Base-by-base conservation (phyloP, 2,113 vertebrate species). In the Cryptomyrus ogoouensis region DNA sequence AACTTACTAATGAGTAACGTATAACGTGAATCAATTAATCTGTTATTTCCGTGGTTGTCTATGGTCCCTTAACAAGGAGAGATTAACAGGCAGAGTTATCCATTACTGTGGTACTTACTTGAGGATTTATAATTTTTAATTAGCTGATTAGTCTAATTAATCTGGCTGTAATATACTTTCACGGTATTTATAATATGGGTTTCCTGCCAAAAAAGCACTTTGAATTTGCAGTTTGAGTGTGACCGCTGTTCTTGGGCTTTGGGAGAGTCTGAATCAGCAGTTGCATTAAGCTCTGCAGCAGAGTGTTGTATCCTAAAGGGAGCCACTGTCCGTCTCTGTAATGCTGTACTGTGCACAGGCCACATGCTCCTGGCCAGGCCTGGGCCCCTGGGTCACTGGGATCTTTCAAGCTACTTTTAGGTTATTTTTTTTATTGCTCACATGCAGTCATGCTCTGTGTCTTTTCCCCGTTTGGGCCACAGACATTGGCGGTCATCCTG, bases 121-220 rank as follows among this genome's bases (percentile, higher is more conserved):
- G 13, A 80, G 35, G 74, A 39, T 80, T 80, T 80, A 42, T 80
- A 12, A 42, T 80, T 80, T 80, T 80, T 80, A 42, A 80, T 80
- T 80, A 80, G 35, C 74, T 80, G 74, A 80, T 80, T 80, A 42
- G 74, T 80, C 35, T 80, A 80, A 80, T 80, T 80, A 80, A 42
- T 80, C 74, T 80, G 74, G 74, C 35, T 80, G 74, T 80, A 80
- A 80, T 80, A 80, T 80, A 19, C 35, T 80, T 80, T 80, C 31
- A 19, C 35, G 35, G 31, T 80, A 42, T 80, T 80, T 80, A 80
- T 77, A 39, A 42, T 80, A 80, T 12, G 17, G 35, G 74, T 80
- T 80, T 80, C 70, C 74, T 80, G 74, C 74, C 74, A 80, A 80
- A 80, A 80, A 42, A 42, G 35, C 74, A 80, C 74, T 80, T 80